Evolutionary conservation across 2,113 vertebrate species (phyloP).

Genomic region (Uria lomvia): DNA sequence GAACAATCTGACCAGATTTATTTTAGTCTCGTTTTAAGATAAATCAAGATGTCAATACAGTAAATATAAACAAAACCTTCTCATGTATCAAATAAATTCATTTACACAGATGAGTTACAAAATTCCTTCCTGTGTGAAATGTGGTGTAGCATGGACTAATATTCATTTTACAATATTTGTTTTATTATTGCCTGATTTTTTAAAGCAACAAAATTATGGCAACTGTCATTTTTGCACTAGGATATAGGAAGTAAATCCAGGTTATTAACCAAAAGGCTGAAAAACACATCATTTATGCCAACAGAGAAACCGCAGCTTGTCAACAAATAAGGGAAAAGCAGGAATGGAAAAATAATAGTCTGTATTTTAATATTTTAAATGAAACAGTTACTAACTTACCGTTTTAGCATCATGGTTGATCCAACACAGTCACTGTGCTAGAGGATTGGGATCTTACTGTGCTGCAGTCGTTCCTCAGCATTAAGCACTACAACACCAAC

Average conservation of each 20-base stretch:
- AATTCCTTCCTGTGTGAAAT: background rate
- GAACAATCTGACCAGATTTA: background rate
- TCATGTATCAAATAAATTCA: background rate
- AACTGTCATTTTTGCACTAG: background rate
- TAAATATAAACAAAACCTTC: background rate
- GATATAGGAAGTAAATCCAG: background rate
- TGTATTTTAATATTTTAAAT: background rate
- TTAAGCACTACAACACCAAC: background rate
- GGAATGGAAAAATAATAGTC: background rate
- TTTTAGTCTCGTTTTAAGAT: background rate
- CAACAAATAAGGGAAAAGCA: background rate
- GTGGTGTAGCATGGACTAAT: background rate
- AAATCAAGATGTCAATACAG: background rate
- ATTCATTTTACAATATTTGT: background rate
- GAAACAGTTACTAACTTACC: background rate
- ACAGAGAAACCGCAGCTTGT: background rate
- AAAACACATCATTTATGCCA: background rate
- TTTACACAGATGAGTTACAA: background rate
- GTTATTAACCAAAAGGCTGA: background rate
- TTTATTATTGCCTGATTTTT: background rate
- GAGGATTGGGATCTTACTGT: background rate
- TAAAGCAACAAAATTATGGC: background rate
- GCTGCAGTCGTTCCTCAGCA: background rate
- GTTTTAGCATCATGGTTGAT: background rate
- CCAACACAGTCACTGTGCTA: background rate